Conservation (phyloP, 35 echinoderm and acorn worm species). For the Apostichopus californicus region DNA sequence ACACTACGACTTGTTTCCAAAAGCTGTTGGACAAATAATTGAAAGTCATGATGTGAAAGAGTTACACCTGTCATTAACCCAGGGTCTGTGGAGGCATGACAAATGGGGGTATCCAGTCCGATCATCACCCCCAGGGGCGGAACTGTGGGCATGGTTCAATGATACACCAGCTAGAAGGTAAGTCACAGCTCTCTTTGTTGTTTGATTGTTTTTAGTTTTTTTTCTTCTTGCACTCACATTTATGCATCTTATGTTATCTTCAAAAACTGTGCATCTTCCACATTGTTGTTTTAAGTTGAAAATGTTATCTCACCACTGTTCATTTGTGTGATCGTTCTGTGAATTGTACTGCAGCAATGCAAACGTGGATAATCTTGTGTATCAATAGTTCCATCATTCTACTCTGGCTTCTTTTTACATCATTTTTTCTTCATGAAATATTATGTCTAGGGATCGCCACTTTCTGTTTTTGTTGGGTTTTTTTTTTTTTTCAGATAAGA, state of each 20-base stretch:
- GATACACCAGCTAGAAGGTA: neutral
- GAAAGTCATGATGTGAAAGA: constrained; percentile 82
- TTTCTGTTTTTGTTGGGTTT: no score
- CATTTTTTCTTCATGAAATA: neutral
- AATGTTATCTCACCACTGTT: no score
- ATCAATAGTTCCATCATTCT: neutral
- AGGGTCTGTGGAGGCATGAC: constrained; percentile 87
- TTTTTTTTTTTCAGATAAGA: no score
- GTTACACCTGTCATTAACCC: constrained; percentile 93
- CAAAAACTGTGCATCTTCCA: no score
- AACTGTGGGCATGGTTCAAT: constrained; percentile 93
- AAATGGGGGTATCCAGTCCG: constrained; percentile 91
- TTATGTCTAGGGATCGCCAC: no score
- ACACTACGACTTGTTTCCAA: constrained; percentile 97
- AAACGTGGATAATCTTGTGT: no score
- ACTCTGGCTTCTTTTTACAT: neutral
- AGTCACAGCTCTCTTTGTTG: neutral
- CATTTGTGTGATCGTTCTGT: neutral
- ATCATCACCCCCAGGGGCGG: constrained; percentile 85
- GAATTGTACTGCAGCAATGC: no score
- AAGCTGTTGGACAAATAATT: constrained; percentile 87
- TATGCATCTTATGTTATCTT: no score
- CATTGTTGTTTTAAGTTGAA: no score
- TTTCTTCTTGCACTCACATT: no score
- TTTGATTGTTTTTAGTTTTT: no score